Base-by-base conservation (phyloP, 1,140 invertebrate species). In the Trissolcus basalis region DNA sequence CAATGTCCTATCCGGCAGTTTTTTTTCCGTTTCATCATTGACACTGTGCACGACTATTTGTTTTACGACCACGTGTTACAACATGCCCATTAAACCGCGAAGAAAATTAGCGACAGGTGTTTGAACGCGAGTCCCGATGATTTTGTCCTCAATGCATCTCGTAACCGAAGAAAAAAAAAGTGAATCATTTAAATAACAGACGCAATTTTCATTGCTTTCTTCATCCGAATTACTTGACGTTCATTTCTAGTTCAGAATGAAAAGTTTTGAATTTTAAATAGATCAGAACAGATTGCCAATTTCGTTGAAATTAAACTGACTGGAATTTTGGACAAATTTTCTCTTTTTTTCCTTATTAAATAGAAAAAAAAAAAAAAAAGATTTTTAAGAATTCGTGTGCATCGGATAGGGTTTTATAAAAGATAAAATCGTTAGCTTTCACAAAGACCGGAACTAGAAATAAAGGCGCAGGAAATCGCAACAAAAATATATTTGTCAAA, bases 401-500 rank as follows among this genome's bases (percentile, higher is more conserved):
- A 50, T 14, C 0, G 16, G 32, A 55, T 35, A 44, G 59, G 55
- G 59, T 13, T 44, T 44, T 19, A 36, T 53, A n/a, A n/a, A n/a
- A n/a, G 75, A 73, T 72, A 81, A 63, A 80, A 80, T 80, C 73
- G 39, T 8, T 53, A 36, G 79, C 80, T 76, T 74, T 73, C 64
- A 75, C 77, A 78, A 74, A 77, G 79, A 64, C 81, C 85, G 85
- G 85, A 87, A 85, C 80, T 83, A 4, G 12, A 45, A 63, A 88
- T 88, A 88, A 88, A 84, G 80, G 83, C 67, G 51, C 86, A n/a
- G 87, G 86, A 88, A 87, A 80, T 81, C 75, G 61, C 50, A 64
- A 80, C 81, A 80, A 85, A 87, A 87, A 84, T 81, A 86, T 84
- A 85, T 85, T 86, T 85, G 86, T 83, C 69, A 86, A 80, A 81